Base-by-base conservation (phyloP, 2,797 vertebrate genomes). In the Xenopus petersii region DNA sequence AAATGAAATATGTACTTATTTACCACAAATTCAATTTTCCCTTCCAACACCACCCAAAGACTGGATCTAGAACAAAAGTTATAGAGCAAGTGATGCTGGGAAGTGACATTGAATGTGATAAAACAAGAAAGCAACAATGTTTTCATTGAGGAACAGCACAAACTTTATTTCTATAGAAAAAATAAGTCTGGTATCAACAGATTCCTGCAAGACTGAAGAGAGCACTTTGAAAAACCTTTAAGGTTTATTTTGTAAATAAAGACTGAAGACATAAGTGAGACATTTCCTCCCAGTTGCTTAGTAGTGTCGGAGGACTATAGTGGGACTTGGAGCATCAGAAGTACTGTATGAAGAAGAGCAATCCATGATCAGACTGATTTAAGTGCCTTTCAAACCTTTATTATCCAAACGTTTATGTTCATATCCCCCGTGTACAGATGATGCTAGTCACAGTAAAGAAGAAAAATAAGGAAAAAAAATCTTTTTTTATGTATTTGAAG, bases 351-450 rank as follows among this genome's bases (percentile, higher is more conserved):
- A 83, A 82, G 82, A 62, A 83, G 81, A 62, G 79, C 83, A 85
- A 80, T 86, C 86, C 85, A 87, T 82, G 83, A 84, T 87, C 83
- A 83, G 88, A 90, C 86, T 87, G 86, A 87, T 88, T 21, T 86
- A 97, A 98, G 96, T 99, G 97, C 97, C 97, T 99, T 94, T 90
- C 91, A 96, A 95, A 93, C 91, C 91, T 94, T 93, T 90, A 90
- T 84, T 90, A 91, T 86, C 89, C 89, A 90, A 91, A 91, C 89
- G 82, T 89, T 88, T 92, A 86, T 90, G 90, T 89, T 86, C 84
- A 81, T 89, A 88, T 88, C 88, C 92, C 36, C 90, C 87, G 91
- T 95, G 93, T 93, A 93, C 93, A 94, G 91, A 91, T 89, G 95
- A 95, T 96, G 95, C 95, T 96, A 94, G 91, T 88, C 83, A 81